phyloP scores from a whole-genome alignment of 2,888 invertebrate species.

The Aphelenchoides bicaudatus region DNA sequence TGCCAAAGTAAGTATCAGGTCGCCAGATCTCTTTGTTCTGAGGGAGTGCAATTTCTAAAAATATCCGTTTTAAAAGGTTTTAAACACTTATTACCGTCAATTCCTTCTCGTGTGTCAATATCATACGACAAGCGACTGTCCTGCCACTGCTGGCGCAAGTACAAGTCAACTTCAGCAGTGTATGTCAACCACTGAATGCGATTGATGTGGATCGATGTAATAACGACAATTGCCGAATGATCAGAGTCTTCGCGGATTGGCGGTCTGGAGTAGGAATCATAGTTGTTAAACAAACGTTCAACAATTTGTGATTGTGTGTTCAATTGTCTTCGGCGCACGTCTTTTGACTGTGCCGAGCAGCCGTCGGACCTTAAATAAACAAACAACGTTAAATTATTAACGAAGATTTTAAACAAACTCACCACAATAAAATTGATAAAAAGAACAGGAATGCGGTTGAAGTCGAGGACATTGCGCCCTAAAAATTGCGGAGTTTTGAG shows the following conservation, averaged over 20 bases:
- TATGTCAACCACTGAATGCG: conserved; percentile 46
- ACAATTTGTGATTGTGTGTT: conserved; percentile 49
- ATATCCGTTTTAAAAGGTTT: no score
- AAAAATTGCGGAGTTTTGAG: no score
- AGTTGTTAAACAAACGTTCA: conserved; percentile 44
- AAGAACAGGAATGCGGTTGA: no score
- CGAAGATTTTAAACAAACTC: no score
- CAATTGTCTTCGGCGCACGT: conserved; percentile 40
- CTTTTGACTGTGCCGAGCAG: conserved; percentile 30
- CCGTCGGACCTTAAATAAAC: no score
- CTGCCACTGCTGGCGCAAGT: conserved; percentile 58
- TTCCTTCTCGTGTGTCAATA: conserved; percentile 51
- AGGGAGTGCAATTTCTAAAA: conserved; percentile 50
- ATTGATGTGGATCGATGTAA: conserved; percentile 50
- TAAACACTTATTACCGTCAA: no score
- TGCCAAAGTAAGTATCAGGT: conserved; percentile 56
- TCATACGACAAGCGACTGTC: conserved; percentile 53
- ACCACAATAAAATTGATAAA: no score
- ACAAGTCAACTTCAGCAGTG: conserved; percentile 53
- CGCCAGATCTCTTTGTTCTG: conserved; percentile 46
- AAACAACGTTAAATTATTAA: no score
- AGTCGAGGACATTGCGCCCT: no score
- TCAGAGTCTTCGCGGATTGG: conserved; percentile 44
- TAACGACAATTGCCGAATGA: conserved; percentile 40
- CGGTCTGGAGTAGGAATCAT: conserved; percentile 48